Base-by-base conservation (phyloP, 2,888 invertebrate genomes). In the Tipula lateralis region DNA sequence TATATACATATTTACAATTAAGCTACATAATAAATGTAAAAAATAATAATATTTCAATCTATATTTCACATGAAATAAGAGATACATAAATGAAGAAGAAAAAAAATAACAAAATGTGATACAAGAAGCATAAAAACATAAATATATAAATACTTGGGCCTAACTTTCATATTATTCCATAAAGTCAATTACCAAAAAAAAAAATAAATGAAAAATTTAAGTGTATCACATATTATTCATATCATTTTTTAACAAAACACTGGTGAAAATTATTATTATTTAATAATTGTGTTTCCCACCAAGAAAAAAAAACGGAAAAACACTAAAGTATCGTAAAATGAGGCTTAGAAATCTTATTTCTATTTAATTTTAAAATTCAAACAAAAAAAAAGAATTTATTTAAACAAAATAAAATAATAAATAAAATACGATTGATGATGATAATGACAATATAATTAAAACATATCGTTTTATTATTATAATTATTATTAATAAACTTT, bases 391-490 rank as follows among this genome's bases (percentile, higher is more conserved):
- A 24, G 66, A 66, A 66, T 66, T 66, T 66, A 66, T 44, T 32
- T 44, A 82, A 82, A 82, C 6, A 24, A 82, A 83, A 83, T 32
- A 81, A 81, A 81, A 83, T 83, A 83, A 34, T 83, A 34, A 34
- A 83, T 83, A 2, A 83, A 32, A 66, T 66, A 66, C 66, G 66
- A 66, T 66, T 66, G 9, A 66, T 66, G 66, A 66, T 66, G 66
- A 66, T 82, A 82, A 82, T 82, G 82, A 82, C 82, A 82, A 82
- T 82, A 82, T 29, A 82, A 82, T 82, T 82, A 82, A 82, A 82
- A 82, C 82, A 82, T 82, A 82, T 82, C 82, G 82, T 66, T 66
- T 66, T 66, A 24, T 66, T 66, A 24, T 66, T 66, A 24, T 66
- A 66, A 24, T 66, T 66, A 66, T 66, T 66, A 44, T 2, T n/a